phyloP scores from a whole-genome alignment of 2,113 vertebrate genomes.

The Ranitomeya variabilis region DNA sequence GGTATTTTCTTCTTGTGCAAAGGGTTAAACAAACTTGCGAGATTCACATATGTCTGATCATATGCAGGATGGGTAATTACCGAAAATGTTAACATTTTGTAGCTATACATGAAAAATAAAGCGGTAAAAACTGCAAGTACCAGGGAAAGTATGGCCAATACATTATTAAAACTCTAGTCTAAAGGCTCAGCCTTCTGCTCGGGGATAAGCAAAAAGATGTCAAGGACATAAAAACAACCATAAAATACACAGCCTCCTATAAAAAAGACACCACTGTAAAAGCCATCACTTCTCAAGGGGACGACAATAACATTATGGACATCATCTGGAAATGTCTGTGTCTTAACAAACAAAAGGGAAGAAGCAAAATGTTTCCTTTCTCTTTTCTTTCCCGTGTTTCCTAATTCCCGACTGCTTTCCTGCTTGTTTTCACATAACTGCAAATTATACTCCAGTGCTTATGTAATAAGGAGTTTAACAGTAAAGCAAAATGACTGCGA shows the following conservation, averaged over 20 bases:
- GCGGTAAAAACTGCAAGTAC: conserved; percentile 22
- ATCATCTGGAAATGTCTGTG: conserved; percentile 52
- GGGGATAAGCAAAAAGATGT: conserved; percentile 51
- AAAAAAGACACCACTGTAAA: conserved; percentile 50
- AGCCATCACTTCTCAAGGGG: conserved; percentile 51
- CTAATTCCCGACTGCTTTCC: conserved; percentile 23
- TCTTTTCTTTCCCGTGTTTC: conserved; percentile 16
- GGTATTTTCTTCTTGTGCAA: not conserved
- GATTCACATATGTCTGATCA: not conserved
- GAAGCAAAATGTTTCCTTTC: not conserved
- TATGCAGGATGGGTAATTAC: conserved; percentile 19
- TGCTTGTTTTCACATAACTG: conserved; percentile 23
- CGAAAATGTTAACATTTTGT: not conserved
- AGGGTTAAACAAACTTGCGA: conserved; percentile 21
- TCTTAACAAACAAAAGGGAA: conserved; percentile 30
- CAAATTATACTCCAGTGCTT: conserved; percentile 39
- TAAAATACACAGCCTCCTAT: conserved; percentile 40
- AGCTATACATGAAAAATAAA: conserved; percentile 17
- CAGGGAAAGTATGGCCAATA: conserved; percentile 25
- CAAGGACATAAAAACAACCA: conserved; percentile 47
- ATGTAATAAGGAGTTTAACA: conserved; percentile 39
- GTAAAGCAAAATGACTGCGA: not conserved
- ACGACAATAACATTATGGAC: conserved; percentile 54
- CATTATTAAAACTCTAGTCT: conserved; percentile 51
- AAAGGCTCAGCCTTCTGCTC: conserved; percentile 45